Conservation (phyloP, 92 coral and sea anemone species). For the Meandrina meandrites region DNA sequence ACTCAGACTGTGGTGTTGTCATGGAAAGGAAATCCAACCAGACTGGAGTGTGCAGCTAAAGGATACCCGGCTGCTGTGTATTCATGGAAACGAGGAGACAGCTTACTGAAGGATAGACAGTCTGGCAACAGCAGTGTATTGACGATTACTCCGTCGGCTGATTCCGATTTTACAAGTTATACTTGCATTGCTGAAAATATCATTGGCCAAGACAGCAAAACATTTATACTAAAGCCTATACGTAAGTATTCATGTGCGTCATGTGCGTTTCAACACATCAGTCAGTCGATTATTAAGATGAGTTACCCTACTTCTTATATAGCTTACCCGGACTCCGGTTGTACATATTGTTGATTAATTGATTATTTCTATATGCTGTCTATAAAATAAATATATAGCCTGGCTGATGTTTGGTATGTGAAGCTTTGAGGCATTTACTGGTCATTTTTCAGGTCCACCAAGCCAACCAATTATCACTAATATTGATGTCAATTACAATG, state of each 20-base stretch:
- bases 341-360: too few relatives aligned
- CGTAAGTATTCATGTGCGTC: constrained; percentile 18
- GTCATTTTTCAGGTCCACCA: constrained; percentile 18
- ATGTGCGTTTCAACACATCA: neutral
- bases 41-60: constrained; percentile 12
- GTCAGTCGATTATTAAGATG: neutral
- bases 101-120: neutral
- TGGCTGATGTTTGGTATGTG: neutral
- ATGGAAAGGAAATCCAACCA: constrained; percentile 18
- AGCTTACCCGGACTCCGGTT: neutral
- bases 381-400: too few relatives aligned
- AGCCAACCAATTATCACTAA: constrained; percentile 14
- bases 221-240: constrained; percentile 20
- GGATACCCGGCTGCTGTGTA: constrained; percentile 17
- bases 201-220: constrained; percentile 3
- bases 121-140: constrained; percentile 16
- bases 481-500: constrained; percentile 1
- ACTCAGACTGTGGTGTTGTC: constrained; percentile 16
- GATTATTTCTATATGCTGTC: too few relatives aligned
- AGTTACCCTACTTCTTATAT: neutral
- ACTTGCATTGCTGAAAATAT: constrained; percentile 18
- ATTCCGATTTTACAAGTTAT: constrained; percentile 22
- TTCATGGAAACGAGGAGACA: constrained; percentile 10
- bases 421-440: neutral
- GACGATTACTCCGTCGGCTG: neutral